Percentiles rank a stretch among this genome's conserved stretches.
Conservation (phyloP, 2,888 invertebrate genomes). For the Dryococelus australis region DNA sequence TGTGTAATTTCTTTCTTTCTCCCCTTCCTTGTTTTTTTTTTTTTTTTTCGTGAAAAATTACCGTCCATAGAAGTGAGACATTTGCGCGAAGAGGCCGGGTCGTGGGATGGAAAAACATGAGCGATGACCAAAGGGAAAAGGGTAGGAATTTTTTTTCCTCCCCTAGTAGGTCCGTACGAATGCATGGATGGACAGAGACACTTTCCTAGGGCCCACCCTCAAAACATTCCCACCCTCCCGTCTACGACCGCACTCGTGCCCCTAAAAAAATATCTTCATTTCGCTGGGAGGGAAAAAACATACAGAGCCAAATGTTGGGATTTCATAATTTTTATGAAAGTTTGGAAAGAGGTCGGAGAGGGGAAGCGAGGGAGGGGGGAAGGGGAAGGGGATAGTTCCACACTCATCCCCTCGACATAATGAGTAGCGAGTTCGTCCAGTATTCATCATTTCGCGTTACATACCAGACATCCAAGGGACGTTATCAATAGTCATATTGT, state of each 20-base stretch:
- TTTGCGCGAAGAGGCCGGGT: conserved; percentile 21
- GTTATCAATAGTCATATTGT: conserved; percentile 26
- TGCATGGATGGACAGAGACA: conserved; percentile 24
- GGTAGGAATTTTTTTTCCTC: background rate
- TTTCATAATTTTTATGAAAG: conserved; percentile 30
- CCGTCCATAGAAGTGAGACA: conserved; percentile 25
- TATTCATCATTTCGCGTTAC: conserved; percentile 28
- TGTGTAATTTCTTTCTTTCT: conserved; percentile 12
- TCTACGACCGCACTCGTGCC: background rate
- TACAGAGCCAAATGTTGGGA: conserved; percentile 12
- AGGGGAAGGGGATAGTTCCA: background rate
- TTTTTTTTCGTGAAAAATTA: conserved; percentile 25
- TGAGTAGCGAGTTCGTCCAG: conserved; percentile 24
- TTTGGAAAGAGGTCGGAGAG: background rate
- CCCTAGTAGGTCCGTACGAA: conserved; percentile 20
- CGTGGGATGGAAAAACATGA: conserved; percentile 29
- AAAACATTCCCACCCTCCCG: background rate
- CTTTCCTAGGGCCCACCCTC: conserved; percentile 20
- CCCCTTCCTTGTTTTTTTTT: background rate
- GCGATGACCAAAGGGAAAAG: conserved; percentile 25
- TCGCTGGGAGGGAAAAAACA: background rate
- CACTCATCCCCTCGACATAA: conserved; percentile 13
- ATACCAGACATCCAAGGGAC: conserved; percentile 18
- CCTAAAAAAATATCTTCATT: conserved; percentile 16
- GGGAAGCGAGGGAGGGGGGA: background rate